Conservation (phyloP, 2,797 vertebrate species). For the Staurois parvus region DNA sequence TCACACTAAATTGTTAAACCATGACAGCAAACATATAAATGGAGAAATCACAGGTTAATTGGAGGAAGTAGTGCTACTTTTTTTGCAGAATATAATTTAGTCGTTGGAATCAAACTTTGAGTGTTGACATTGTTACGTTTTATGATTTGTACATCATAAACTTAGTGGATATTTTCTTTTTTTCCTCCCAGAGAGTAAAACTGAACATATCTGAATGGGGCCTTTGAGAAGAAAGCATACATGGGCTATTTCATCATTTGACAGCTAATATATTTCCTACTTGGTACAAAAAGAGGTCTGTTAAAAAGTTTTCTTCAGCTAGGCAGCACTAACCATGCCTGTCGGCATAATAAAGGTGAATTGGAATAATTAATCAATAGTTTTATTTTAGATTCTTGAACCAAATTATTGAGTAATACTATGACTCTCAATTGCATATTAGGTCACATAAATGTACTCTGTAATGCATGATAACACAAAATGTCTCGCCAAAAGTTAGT, state of each 20-base stretch:
- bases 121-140: slow-evolving; percentile 50
- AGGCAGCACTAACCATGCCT: background rate
- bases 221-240: slow-evolving; percentile 54
- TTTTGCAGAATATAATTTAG: slow-evolving; percentile 19
- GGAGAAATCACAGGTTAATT: background rate
- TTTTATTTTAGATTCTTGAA: slow-evolving; percentile 15
- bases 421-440: background rate
- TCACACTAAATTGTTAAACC: background rate
- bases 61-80: slow-evolving; percentile 1
- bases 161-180: slow-evolving; percentile 53
- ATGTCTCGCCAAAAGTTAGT: background rate
- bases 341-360: slow-evolving; percentile 33
- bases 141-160: slow-evolving; percentile 58
- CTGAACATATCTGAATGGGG: slow-evolving; percentile 52
- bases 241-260: slow-evolving; percentile 44
- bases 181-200: slow-evolving; percentile 35
- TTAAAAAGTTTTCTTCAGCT: slow-evolving; percentile 28
- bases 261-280: slow-evolving; percentile 57
- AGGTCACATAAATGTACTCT: slow-evolving; percentile 7
- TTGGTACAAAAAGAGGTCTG: slow-evolving; percentile 30
- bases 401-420: background rate
- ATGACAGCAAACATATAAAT: background rate
- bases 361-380: slow-evolving; percentile 35
- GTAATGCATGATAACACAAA: slow-evolving; percentile 30
- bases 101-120: slow-evolving; percentile 36